A percentile compares a stretch with the other conserved stretches of the same genome.
These are phyloP conservation scores for Heliconius hortense DNA, from an alignment of 2,888 invertebrate genomes.

Conservation along the genomic window DNA sequence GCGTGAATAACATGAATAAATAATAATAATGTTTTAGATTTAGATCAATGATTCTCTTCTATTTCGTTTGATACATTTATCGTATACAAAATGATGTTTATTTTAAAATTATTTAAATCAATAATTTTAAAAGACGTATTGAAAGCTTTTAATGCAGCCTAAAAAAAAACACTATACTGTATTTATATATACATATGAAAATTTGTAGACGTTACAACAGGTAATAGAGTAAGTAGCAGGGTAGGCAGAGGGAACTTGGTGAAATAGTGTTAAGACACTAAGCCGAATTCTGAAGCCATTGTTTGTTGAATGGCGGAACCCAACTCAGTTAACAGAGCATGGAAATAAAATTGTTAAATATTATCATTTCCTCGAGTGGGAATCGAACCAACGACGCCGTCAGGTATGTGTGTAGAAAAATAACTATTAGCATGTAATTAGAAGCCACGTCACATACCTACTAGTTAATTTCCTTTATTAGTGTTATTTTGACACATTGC, in stretches of 20 bases:
- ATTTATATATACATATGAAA: no score
- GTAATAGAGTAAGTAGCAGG: no score
- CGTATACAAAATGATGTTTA: neutral
- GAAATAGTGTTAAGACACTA: no score
- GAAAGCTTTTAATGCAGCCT: neutral
- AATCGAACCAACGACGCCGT: neutral
- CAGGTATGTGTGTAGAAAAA: no score
- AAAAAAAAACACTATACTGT: neutral
- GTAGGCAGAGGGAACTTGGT: no score
- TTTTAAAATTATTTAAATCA: neutral
- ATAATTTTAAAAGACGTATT: neutral
- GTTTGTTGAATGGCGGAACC: no score
- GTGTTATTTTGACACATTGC: neutral
- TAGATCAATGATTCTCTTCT: slow-evolving; percentile 2
- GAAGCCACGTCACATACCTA: neutral
- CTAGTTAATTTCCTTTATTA: neutral
- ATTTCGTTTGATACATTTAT: neutral
- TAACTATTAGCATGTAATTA: no score
- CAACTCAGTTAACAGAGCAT: no score
- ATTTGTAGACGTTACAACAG: no score
- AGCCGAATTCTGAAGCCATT: no score
- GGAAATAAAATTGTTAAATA: no score
- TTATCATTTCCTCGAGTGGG: neutral
- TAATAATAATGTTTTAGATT: neutral
- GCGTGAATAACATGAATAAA: neutral